Evolutionary conservation across 2,113 vertebrate genomes (phyloP), one percentile per base, ranked within the genome.

Genomic region (Pelvicachromis taeniatus): DNA sequence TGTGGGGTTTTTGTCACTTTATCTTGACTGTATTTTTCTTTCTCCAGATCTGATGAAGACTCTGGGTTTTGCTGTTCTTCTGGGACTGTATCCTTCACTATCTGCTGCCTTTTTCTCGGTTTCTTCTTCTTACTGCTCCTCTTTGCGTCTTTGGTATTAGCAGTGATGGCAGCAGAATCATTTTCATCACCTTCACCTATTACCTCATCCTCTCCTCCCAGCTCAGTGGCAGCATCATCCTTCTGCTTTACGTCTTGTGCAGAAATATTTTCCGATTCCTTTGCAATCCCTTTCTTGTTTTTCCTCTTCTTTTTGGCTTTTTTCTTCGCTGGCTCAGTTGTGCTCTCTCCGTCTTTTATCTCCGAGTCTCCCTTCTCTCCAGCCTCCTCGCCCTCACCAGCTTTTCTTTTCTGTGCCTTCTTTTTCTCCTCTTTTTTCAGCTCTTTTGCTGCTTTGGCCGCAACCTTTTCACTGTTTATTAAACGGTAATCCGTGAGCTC

Each of bases 401-500:
- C 92, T 54, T 93, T 93, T 80, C 96, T 97, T 91, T 97, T 97
- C 87, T 96, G 97, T 4, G 87, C 91, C 19, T 89, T 83, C 50
- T 91, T 75, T 42, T 75, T 93, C 48, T 90, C 84, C 7, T 86
- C 31, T n/a, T 17, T 50, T 82, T 89, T 56, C 92, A 96, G 88
- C 94, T 97, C 92, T 81, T 95, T 96, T 83, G 19, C 70, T 85
- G 31, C 81, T 83, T 53, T 78, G 6, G 77, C 52, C 35, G 86
- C 92, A 4, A 93, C 91, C 50, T 93, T 93, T 2, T 94, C 90
- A 4, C 96, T 87, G 83, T 96, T 96, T 17, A 99, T 91, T 80
- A 99, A 77, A 2, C 91, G 93, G 84, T 99, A 99, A 19, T 97
- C 95, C 3, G 96, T 97, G 78, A 99, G 97, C 40, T 99, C 98